Percentiles rank a stretch among this genome's conserved stretches.
These are phyloP conservation scores for Elanus axillaris DNA, from an alignment of 2,113 vertebrate species.

Conservation along the genomic window DNA sequence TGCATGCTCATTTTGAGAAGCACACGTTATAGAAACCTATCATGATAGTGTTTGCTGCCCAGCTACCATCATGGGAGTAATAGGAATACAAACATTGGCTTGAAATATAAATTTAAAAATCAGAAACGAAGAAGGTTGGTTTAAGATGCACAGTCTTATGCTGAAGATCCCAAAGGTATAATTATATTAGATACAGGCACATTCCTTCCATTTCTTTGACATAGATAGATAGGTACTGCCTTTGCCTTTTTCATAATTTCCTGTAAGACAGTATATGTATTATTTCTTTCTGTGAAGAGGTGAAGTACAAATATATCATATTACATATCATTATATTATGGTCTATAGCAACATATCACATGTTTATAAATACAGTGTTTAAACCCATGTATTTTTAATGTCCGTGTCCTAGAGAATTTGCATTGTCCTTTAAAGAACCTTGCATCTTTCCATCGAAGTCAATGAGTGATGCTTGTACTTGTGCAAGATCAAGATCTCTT, in stretches of 20 bases:
- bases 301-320: neutral
- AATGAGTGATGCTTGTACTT: rapidly evolving
- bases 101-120: conserved; percentile 43
- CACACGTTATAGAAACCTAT: neutral
- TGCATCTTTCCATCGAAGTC: neutral
- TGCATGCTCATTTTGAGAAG: neutral
- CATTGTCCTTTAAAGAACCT: neutral
- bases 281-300: neutral
- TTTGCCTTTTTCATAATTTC: neutral
- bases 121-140: conserved; percentile 33
- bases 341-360: neutral
- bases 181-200: conserved; percentile 16
- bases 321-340: neutral
- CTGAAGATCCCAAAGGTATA: neutral
- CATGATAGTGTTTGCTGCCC: neutral
- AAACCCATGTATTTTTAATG: neutral
- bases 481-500: neutral
- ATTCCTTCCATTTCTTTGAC: conserved; percentile 35
- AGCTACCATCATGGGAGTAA: neutral
- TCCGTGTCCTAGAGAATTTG: neutral
- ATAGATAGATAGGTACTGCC: neutral
- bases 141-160: conserved; percentile 13
- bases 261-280: neutral
- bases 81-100: neutral
- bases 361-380: neutral